phyloP scores from a whole-genome alignment of 2,888 invertebrate genomes.

The Troides aeacus region DNA sequence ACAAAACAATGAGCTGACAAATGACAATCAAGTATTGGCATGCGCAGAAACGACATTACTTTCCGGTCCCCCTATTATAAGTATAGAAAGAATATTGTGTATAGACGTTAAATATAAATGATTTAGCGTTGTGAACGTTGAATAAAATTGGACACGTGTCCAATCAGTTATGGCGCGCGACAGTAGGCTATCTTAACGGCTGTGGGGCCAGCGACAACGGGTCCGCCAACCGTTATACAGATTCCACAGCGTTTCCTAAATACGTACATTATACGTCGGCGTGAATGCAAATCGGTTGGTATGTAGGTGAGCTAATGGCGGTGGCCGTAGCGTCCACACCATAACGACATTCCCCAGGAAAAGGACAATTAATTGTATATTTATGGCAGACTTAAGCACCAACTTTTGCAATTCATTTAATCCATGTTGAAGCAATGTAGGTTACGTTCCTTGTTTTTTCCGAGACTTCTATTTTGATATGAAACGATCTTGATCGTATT shows the following conservation, averaged over 20 bases:
- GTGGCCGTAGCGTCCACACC: constrained; percentile 32
- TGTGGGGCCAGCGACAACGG: constrained; percentile 39
- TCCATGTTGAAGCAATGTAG: background rate
- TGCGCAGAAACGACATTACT: no score
- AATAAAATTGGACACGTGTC: constrained; percentile 15
- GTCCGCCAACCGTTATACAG: constrained; percentile 60
- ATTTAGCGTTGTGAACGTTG: background rate
- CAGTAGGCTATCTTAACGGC: constrained; percentile 30
- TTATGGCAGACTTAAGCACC: constrained; percentile 19
- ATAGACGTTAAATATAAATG: background rate
- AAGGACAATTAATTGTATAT: constrained; percentile 30
- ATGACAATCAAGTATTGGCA: no score
- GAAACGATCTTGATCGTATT: background rate
- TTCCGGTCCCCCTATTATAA: no score
- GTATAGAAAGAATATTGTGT: background rate
- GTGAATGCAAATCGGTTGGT: constrained; percentile 65
- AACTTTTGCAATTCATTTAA: constrained; percentile 22
- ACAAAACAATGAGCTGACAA: no score
- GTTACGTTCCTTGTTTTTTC: background rate
- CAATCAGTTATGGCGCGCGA: constrained; percentile 28
- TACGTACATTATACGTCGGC: constrained; percentile 51
- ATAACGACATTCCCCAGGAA: constrained; percentile 22
- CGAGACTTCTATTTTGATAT: background rate
- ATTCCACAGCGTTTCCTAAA: constrained; percentile 62
- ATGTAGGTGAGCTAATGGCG: constrained; percentile 51